Conservation (phyloP, 1,140 invertebrate species). For the Tyrophagus putrescentiae region DNA sequence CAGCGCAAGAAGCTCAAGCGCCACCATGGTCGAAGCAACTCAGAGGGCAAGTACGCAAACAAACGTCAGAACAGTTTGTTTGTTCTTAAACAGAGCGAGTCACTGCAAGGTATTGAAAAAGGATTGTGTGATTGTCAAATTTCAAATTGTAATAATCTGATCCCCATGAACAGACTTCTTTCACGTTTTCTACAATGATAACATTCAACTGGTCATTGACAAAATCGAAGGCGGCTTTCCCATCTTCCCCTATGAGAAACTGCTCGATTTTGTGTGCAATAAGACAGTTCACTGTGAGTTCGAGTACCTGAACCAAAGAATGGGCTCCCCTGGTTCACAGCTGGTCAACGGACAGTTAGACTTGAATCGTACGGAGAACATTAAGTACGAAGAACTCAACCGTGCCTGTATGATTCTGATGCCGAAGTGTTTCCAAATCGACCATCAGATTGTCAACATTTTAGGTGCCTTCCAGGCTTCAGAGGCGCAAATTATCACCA, state of each 20-base stretch:
- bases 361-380: not conserved
- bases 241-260: constrained; percentile 7
- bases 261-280: constrained; percentile 6
- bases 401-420: constrained; percentile 6
- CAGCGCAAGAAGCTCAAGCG: constrained; percentile 3
- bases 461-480: constrained; percentile 7
- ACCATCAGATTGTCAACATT: constrained; percentile 1
- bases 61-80: constrained; percentile 2
- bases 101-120: constrained; percentile 7
- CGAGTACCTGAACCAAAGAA: constrained; percentile 5
- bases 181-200: constrained; percentile 9
- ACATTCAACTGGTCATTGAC: constrained; percentile 10
- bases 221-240: constrained; percentile 6
- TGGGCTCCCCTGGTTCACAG: not conserved
- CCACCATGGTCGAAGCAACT: not conserved
- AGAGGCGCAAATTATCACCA: not conserved
- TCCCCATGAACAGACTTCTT: not conserved
- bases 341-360: not conserved
- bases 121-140: not conserved
- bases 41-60: not conserved
- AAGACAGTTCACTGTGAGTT: constrained; percentile 8
- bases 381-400: constrained; percentile 6
- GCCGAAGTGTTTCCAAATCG: constrained; percentile 8
- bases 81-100: constrained; percentile 2
- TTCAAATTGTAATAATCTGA: not conserved